Conservation (phyloP, 2,113 vertebrate species). For the Passerina amoena region DNA sequence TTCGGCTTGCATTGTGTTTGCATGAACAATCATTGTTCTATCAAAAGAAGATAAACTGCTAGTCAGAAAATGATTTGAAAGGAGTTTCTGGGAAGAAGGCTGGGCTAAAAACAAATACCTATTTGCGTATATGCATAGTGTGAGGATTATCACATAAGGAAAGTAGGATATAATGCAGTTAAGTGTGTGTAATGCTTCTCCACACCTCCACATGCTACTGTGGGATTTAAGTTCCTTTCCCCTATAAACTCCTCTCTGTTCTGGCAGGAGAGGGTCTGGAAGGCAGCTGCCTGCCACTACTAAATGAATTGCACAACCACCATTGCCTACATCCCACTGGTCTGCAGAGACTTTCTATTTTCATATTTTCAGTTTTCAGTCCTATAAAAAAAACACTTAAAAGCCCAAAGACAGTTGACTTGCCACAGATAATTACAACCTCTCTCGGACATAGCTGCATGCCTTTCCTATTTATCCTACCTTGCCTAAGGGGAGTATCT, state of each 20-base stretch:
- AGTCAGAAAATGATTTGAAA: not conserved
- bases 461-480: not conserved
- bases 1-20: not conserved
- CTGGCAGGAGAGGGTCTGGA: not conserved
- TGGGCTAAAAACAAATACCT: not conserved
- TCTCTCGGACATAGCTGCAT: not conserved
- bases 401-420: not conserved
- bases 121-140: not conserved
- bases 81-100: not conserved
- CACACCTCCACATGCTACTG: not conserved
- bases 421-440: not conserved
- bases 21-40: not conserved
- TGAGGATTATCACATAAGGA: not conserved
- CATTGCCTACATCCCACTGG: not conserved
- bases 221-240: not conserved
- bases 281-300: not conserved
- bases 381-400: not conserved
- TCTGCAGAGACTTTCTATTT: not conserved
- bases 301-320: not conserved
- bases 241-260: not conserved
- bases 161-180: not conserved
- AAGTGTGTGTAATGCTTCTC: accelerated
- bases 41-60: not conserved
- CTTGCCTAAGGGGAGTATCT: not conserved
- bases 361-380: not conserved